These are phyloP conservation scores for Psammodynastes pulverulentus DNA, from an alignment of 2,113 vertebrate genomes.

Conservation along the genomic window DNA sequence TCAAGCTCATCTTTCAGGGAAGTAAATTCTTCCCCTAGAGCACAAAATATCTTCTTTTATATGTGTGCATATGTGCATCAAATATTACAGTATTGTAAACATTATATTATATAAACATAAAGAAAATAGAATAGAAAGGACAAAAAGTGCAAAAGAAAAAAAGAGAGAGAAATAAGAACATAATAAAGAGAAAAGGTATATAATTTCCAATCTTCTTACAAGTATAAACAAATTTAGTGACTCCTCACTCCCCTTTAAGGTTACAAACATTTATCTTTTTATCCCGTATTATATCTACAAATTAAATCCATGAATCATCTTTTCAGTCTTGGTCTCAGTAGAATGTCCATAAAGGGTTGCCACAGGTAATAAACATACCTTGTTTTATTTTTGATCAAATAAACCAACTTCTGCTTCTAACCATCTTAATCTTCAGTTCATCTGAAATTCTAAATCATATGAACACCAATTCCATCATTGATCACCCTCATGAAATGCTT, in stretches of 20 bases:
- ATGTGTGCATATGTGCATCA: neutral
- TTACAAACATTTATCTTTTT: neutral
- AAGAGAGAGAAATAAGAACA: neutral
- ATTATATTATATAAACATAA: neutral
- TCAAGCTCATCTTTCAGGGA: neutral
- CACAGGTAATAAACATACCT: neutral
- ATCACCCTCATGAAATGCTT: neutral
- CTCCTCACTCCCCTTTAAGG: neutral
- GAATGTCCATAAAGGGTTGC: neutral
- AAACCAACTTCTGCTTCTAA: neutral
- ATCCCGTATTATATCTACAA: neutral
- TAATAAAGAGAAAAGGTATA: neutral
- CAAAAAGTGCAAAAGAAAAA: neutral
- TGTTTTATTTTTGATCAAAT: neutral
- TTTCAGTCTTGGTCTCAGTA: neutral
- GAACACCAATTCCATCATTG: conserved; percentile 10
- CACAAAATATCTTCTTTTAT: neutral
- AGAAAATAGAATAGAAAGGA: neutral
- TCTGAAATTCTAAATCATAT: neutral
- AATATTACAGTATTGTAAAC: neutral
- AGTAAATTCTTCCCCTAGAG: neutral
- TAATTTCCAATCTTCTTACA: neutral
- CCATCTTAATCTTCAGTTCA: neutral
- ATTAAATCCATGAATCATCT: neutral
- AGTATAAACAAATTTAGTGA: neutral